Conservation (phyloP, 1,140 invertebrate species). For the Planococcus citri region DNA sequence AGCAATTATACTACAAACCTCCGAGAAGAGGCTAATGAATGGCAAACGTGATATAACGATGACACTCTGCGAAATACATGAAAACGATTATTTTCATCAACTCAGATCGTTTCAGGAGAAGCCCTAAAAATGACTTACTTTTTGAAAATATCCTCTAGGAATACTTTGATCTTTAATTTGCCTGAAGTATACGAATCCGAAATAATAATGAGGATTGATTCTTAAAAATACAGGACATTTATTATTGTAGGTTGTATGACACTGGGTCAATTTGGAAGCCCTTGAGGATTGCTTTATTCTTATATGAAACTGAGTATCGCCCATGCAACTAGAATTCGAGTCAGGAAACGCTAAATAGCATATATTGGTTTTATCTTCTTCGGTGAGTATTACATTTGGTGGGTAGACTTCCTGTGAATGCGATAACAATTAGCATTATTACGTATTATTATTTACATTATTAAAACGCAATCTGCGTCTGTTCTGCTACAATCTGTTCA, state of each 20-base stretch:
- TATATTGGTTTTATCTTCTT: conserved; percentile 92
- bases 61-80: conserved; percentile 63
- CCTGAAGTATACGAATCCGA: conserved; percentile 96
- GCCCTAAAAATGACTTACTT: no score
- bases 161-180: conserved; percentile 96
- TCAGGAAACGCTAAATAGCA: conserved; percentile 98
- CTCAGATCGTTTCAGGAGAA: no score
- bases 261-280: conserved; percentile 20
- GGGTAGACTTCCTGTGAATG: conserved; percentile 68
- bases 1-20: conserved; percentile 75
- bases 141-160: conserved; percentile 99
- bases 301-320: conserved; percentile 94
- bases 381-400: conserved; percentile 61
- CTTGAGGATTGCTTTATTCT: conserved; percentile 48
- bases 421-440: background rate
- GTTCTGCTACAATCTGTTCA: no score
- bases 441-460: background rate
- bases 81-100: conserved; percentile 14
- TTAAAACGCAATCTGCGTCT: no score
- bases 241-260: conserved; percentile 45
- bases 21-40: conserved; percentile 83
- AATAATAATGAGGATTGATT: conserved; percentile 67
- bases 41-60: conserved; percentile 85
- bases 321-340: conserved; percentile 97
- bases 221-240: conserved; percentile 58